These are phyloP conservation scores for Xenus cinereus DNA, from an alignment of 2,113 vertebrate genomes.

Conservation along the genomic window DNA sequence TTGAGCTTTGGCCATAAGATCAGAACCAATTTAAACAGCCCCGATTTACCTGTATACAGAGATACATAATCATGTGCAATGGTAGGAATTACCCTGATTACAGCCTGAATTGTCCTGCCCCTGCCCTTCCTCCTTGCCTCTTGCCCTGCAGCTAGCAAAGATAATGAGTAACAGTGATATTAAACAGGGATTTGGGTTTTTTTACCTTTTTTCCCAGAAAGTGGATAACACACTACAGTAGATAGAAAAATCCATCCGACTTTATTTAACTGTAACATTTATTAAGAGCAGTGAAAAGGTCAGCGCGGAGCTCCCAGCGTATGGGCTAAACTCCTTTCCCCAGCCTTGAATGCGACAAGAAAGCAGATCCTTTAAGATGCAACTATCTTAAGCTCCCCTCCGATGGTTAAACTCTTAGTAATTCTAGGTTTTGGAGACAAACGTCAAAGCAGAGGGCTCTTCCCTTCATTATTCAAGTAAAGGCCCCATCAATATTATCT, in stretches of 20 bases:
- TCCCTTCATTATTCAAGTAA: conserved; percentile 76
- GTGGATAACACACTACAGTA: conserved; percentile 60
- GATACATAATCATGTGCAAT: not conserved
- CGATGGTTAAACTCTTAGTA: conserved; percentile 71
- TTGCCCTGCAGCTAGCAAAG: conserved; percentile 42
- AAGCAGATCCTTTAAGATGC: conserved; percentile 74
- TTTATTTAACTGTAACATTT: conserved; percentile 72
- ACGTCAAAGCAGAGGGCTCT: conserved; percentile 74
- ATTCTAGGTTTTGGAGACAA: conserved; percentile 75
- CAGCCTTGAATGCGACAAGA: conserved; percentile 63
- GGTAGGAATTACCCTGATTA: conserved; percentile 50
- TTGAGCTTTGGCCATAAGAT: not conserved
- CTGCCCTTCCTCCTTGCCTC: conserved; percentile 53
- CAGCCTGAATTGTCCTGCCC: conserved; percentile 13
- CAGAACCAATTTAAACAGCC: not conserved
- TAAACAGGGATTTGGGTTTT: conserved; percentile 58
- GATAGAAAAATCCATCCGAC: conserved; percentile 69
- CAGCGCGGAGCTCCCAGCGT: conserved; percentile 22
- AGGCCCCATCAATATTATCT: conserved; percentile 77
- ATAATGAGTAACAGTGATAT: conserved; percentile 71
- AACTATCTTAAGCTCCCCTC: conserved; percentile 72
- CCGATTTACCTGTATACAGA: not conserved
- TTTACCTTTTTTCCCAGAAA: conserved; percentile 9
- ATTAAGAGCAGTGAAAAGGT: conserved; percentile 74
- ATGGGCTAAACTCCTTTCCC: conserved; percentile 63